phyloP scores from a whole-genome alignment of 2,113 vertebrate species.

The Oceanites oceanicus region DNA sequence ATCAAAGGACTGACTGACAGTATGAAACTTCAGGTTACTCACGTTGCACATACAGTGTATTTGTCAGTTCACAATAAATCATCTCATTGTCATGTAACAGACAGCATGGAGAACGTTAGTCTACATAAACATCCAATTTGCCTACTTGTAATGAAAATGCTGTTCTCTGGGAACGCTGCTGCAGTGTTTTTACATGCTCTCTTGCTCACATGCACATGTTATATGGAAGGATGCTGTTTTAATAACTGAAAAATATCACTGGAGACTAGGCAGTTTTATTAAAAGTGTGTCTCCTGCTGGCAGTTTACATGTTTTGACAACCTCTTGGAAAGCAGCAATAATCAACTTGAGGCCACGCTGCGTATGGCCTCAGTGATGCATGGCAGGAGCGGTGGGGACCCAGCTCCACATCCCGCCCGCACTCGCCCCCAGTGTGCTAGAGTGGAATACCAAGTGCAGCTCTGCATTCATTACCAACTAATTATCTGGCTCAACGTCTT shows the following conservation, averaged over 20 bases:
- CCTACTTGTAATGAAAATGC: not conserved
- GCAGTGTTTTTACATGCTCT: not conserved
- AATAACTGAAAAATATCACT: constrained; percentile 1
- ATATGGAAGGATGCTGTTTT: not conserved
- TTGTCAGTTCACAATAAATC: not conserved
- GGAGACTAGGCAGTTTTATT: constrained; percentile 53
- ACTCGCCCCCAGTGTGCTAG: constrained; percentile 53
- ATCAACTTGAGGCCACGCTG: constrained; percentile 46
- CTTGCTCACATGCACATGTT: not conserved
- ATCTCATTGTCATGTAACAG: not conserved
- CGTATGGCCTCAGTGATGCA: constrained; percentile 56
- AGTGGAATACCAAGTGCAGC: constrained; percentile 60
- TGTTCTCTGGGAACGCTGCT: not conserved
- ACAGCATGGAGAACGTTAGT: not conserved
- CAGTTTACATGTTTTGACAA: constrained; percentile 58
- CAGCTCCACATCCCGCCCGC: not conserved
- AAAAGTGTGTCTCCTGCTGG: constrained; percentile 62
- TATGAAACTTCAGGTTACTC: not conserved
- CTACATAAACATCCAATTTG: not conserved
- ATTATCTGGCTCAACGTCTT: constrained; percentile 62
- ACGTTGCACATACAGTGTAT: not conserved
- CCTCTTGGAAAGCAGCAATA: constrained; percentile 31
- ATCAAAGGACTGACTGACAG: not conserved
- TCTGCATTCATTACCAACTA: constrained; percentile 64
- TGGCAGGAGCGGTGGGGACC: not conserved